Conservation (phyloP, 2,888 invertebrate genomes). For the Amblyjoppa proteus region DNA sequence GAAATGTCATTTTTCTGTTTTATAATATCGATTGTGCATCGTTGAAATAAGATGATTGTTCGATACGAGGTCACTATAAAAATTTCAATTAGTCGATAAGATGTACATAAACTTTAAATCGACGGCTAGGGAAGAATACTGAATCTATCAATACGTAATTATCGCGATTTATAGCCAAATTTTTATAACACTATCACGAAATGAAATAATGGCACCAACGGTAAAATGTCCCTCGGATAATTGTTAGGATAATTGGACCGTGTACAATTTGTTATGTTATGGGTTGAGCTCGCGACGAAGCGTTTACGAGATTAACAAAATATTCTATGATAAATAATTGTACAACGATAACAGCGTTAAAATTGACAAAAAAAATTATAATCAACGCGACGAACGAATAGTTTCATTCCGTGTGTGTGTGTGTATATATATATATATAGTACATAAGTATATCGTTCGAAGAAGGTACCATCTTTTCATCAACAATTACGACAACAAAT, state of each 20-base stretch:
- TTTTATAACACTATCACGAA: slow-evolving; percentile 9
- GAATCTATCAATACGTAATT: slow-evolving; percentile 35
- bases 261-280: slow-evolving; percentile 25
- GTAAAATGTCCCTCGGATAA: slow-evolving; percentile 19
- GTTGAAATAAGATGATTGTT: slow-evolving; percentile 9
- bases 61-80: neutral
- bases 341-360: slow-evolving; percentile 54
- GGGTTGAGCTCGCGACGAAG: slow-evolving; percentile 29
- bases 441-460: slow-evolving; percentile 16
- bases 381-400: slow-evolving; percentile 17
- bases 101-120: slow-evolving; percentile 26
- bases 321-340: slow-evolving; percentile 46
- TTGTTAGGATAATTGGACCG: slow-evolving; percentile 48
- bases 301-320: slow-evolving; percentile 32
- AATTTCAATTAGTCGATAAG: slow-evolving; percentile 8
- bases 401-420: slow-evolving; percentile 14
- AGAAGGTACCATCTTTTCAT: slow-evolving; percentile 41
- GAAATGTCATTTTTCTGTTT: neutral
- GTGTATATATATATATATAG: neutral
- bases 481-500: slow-evolving; percentile 40
- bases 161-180: slow-evolving; percentile 9
- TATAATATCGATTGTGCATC: slow-evolving; percentile 14
- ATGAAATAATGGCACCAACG: slow-evolving; percentile 46
- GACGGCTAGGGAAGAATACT: slow-evolving; percentile 30
- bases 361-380: slow-evolving; percentile 45